Conservation (phyloP, 35 echinoderm and acorn worm genomes). For the Eucidaris tribuloides region DNA sequence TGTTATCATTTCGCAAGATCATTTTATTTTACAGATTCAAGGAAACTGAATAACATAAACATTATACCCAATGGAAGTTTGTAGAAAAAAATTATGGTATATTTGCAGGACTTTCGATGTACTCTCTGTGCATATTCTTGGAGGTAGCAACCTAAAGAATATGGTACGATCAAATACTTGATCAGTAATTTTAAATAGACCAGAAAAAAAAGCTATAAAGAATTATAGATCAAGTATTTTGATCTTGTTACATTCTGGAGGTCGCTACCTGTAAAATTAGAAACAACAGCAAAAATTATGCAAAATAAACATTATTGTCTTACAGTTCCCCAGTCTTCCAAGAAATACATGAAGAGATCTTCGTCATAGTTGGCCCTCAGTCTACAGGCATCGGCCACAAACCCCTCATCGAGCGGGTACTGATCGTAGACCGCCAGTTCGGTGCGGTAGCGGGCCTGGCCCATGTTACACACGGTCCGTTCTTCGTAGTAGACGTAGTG, state of each 20-base stretch:
- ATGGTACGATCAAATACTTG: too few relatives aligned
- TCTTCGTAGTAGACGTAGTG: slow-evolving; percentile 52
- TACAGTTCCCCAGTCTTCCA: slow-evolving; percentile 72
- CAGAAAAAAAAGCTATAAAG: neutral
- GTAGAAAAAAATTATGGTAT: too few relatives aligned
- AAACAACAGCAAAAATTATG: neutral
- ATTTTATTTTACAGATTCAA: too few relatives aligned
- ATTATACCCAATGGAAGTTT: too few relatives aligned
- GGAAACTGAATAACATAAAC: too few relatives aligned
- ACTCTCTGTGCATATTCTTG: too few relatives aligned
- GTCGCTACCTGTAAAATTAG: too few relatives aligned
- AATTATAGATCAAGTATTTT: neutral
- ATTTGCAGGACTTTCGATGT: too few relatives aligned
- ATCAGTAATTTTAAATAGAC: too few relatives aligned
- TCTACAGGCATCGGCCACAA: slow-evolving; percentile 30
- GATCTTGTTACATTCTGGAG: neutral
- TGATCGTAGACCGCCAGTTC: slow-evolving; percentile 41
- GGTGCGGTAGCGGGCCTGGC: slow-evolving; percentile 35
- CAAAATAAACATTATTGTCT: neutral
- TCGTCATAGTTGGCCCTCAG: slow-evolving; percentile 24
- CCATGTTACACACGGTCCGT: slow-evolving; percentile 42
- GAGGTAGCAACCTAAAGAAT: too few relatives aligned
- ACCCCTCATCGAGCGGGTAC: slow-evolving; percentile 32
- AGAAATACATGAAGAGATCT: slow-evolving; percentile 34
- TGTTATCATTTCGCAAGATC: too few relatives aligned